phyloP scores from a whole-genome alignment of 2,113 vertebrate genomes.

The Vidua macroura region DNA sequence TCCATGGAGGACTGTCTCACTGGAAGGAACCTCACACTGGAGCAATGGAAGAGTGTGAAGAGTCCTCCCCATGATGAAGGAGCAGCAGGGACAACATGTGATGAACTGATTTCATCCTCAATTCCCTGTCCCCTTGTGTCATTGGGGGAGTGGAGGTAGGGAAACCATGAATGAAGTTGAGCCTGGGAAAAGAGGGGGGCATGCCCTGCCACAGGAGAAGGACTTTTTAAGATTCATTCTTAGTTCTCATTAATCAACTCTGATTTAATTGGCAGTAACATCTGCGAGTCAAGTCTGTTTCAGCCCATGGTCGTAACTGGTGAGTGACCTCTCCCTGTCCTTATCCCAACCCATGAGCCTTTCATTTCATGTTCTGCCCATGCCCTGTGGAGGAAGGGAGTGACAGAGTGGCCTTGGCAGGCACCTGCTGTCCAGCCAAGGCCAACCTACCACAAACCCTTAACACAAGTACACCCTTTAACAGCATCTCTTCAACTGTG shows the following conservation, averaged over 20 bases:
- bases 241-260: not conserved
- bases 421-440: not conserved
- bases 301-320: fast-evolving
- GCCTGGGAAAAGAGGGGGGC: not conserved
- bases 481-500: not conserved
- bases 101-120: not conserved
- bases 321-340: not conserved
- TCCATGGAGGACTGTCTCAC: not conserved
- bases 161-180: not conserved
- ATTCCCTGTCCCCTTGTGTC: fast-evolving
- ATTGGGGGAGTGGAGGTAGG: fast-evolving
- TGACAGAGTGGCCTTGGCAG: not conserved
- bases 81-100: not conserved
- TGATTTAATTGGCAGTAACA: not conserved
- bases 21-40: not conserved
- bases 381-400: not conserved
- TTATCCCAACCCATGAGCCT: fast-evolving
- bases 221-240: not conserved
- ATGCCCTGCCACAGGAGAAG: not conserved
- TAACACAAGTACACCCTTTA: not conserved
- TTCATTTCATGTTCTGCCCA: fast-evolving
- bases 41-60: not conserved
- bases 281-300: fast-evolving
- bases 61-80: not conserved
- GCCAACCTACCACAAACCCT: not conserved